Percentiles rank a stretch among this genome's conserved stretches.
Evolutionary conservation across 2,113 vertebrate genomes (phyloP).

Genomic region (Oreochromis spilurus): DNA sequence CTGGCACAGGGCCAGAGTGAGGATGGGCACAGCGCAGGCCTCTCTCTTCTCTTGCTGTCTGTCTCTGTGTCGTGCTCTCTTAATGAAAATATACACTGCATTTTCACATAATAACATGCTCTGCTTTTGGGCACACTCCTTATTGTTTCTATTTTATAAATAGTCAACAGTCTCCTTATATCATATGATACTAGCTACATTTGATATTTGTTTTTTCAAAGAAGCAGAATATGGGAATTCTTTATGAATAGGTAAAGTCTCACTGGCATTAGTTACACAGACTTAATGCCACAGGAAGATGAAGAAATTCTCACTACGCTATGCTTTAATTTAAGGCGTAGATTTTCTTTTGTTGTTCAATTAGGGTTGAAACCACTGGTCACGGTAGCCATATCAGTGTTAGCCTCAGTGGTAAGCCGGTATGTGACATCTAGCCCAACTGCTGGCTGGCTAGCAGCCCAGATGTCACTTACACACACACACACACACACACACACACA

Average conservation of each 20-base stretch:
- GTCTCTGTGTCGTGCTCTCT: constrained; percentile 12
- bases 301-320: background rate
- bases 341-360: background rate
- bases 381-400: background rate
- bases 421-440: constrained; percentile 10
- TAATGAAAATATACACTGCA: constrained; percentile 20
- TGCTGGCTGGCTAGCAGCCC: constrained; percentile 32
- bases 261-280: background rate
- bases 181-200: background rate
- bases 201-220: background rate
- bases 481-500: background rate
- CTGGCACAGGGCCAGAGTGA: constrained; percentile 51
- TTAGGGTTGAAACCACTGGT: background rate
- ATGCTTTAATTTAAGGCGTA: background rate
- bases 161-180: background rate
- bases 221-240: background rate
- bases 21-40: constrained; percentile 37
- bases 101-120: background rate
- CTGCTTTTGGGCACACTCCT: background rate
- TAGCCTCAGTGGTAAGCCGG: background rate
- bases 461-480: background rate
- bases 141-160: background rate
- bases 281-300: background rate
- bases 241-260: background rate
- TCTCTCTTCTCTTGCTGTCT: constrained; percentile 35